Conservation (phyloP, 2,888 invertebrate species). For the Chymomyza caudatula region DNA sequence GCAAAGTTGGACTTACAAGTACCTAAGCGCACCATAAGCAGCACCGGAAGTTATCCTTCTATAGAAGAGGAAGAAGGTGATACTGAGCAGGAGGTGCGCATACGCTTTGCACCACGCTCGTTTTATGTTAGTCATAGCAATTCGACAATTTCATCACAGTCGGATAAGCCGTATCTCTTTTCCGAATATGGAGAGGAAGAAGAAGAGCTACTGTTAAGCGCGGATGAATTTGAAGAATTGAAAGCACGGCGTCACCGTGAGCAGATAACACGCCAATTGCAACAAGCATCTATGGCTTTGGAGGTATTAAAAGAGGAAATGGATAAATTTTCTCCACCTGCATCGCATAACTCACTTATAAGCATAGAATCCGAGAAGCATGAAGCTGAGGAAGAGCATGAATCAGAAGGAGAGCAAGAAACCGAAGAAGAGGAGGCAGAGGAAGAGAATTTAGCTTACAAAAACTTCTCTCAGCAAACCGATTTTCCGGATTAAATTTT, state of each 20-base stretch:
- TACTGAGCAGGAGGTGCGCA: slow-evolving; percentile 34
- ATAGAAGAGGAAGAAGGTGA: slow-evolving; percentile 25
- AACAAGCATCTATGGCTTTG: slow-evolving; percentile 61
- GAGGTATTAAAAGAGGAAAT: slow-evolving; percentile 42
- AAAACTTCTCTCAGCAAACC: not conserved
- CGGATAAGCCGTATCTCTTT: slow-evolving; percentile 2
- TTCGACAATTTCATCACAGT: slow-evolving; percentile 18
- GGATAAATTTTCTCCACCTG: slow-evolving; percentile 31
- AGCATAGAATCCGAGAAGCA: not conserved
- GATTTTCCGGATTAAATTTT: too few relatives aligned
- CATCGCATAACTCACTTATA: not conserved
- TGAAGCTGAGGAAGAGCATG: not conserved
- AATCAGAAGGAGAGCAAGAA: not conserved
- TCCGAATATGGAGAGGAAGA: slow-evolving; percentile 7
- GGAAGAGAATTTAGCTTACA: not conserved
- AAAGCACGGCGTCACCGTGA: slow-evolving; percentile 83
- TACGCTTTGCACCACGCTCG: slow-evolving; percentile 36
- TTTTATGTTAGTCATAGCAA: slow-evolving; percentile 38
- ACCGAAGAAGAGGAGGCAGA: too few relatives aligned
- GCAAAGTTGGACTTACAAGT: slow-evolving; percentile 82
- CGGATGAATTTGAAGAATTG: slow-evolving; percentile 84
- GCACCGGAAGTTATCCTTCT: slow-evolving; percentile 27
- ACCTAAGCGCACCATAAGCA: not conserved
- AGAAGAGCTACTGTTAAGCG: slow-evolving; percentile 47
- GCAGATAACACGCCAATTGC: slow-evolving; percentile 80